Evolutionary conservation across 2,113 vertebrate genomes (phyloP), one percentile per base, ranked within the genome.

Genomic region (Trinectes maculatus): DNA sequence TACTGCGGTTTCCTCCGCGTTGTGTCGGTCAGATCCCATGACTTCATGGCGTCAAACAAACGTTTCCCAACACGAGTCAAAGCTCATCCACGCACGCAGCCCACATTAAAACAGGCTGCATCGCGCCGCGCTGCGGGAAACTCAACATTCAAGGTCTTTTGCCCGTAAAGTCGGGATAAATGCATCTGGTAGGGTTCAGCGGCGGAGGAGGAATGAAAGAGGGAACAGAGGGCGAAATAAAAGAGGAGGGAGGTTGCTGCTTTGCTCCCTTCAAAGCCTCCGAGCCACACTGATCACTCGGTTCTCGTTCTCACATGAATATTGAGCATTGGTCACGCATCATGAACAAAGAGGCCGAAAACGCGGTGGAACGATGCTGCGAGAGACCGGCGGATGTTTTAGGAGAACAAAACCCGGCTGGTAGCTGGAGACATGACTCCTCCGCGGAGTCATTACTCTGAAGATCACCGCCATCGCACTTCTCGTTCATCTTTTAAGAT

Each of bases 261-360:
- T 71, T 29, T 63, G 48, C 71, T 73, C 12, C 49, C 52, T 62
- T 74, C 53, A 75, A 64, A 72, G 77, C 68, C n/a, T 51, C 62
- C 65, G 49, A 77, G 68, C 71, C 69, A 22, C 67, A 82, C 52
- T 74, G 80, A 84, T 85, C 65, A 68, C 46, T 65, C 25, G 1
- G 3, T 55, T 77, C 53, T 66, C 28, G 3, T 66, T 75, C 34
- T 71, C 60, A 82, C 54, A 80, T 78, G 53, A 78, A 84, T 74
- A 86, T 75, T 71, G 60, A 73, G 57, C 53, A 56, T 87, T 81
- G 82, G 77, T 77, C 56, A 74, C 3, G 15, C 57, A 71, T 80
- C 73, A 80, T 71, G 68, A 77, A 60, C 71, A 85, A 77, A 70
- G 69, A 70, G 36, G 65, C 44, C 1, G 1, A 71, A 61, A 34